Conservation (phyloP, 2,797 vertebrate species). For the Lithobates sylvaticus region DNA sequence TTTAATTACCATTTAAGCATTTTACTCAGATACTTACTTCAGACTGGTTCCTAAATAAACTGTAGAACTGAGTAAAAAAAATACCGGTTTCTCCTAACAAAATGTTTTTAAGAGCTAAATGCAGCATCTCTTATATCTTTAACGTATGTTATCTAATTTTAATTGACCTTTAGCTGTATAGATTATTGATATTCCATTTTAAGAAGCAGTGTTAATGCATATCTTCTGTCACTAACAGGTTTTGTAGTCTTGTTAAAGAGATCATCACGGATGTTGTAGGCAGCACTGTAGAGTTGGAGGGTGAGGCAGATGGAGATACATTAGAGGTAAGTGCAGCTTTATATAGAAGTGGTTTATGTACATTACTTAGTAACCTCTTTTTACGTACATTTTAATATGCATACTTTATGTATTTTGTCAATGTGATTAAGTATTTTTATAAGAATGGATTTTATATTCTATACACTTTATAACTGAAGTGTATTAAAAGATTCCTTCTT, state of each 20-base stretch:
- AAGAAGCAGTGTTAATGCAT: background rate
- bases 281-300: constrained; percentile 86
- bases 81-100: background rate
- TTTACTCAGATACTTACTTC: background rate
- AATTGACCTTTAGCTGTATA: background rate
- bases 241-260: constrained; percentile 93
- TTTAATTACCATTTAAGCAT: background rate
- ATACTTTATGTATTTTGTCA: too few relatives aligned
- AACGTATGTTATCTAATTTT: background rate
- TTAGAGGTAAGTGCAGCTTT: constrained; percentile 83
- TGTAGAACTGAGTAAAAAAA: background rate
- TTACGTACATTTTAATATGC: background rate
- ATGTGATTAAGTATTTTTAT: too few relatives aligned
- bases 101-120: background rate
- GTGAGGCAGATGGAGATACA: constrained; percentile 87
- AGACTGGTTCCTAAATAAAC: background rate
- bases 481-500: too few relatives aligned
- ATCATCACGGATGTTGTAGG: constrained; percentile 87
- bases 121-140: background rate
- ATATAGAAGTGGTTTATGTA: constrained; percentile 11
- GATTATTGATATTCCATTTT: constrained; percentile 1
- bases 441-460: too few relatives aligned
- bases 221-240: constrained; percentile 76
- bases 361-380: constrained; percentile 5
- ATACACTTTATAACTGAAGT: too few relatives aligned